Percentiles rank a stretch among this genome's conserved stretches.
These are phyloP conservation scores for Thamnophis elegans DNA, from an alignment of 2,797 vertebrate genomes.

Conservation along the genomic window DNA sequence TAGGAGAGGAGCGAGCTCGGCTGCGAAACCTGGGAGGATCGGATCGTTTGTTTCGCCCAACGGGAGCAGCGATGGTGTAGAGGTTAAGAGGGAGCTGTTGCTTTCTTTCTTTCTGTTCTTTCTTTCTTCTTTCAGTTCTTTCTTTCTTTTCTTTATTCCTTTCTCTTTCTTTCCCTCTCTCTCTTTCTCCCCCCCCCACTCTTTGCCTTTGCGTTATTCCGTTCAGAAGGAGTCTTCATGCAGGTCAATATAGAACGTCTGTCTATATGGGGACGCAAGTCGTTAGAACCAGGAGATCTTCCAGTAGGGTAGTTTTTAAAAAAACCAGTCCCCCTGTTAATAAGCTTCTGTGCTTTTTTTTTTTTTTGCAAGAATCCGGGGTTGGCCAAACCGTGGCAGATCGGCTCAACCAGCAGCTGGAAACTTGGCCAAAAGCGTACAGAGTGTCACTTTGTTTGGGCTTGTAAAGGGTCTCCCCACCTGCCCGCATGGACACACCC, in stretches of 20 bases:
- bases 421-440: constrained; percentile 6
- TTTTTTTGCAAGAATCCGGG: constrained; percentile 8
- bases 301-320: background rate
- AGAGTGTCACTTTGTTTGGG: background rate
- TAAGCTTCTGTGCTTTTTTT: background rate
- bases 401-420: constrained; percentile 10
- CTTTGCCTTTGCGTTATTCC: constrained; percentile 63
- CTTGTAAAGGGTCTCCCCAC: constrained; percentile 20
- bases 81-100: constrained; percentile 58
- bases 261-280: constrained; percentile 56
- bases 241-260: constrained; percentile 64
- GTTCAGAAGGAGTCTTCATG: constrained; percentile 69
- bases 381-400: constrained; percentile 24
- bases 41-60: background rate
- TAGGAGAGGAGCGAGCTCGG: constrained; percentile 7
- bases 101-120: background rate
- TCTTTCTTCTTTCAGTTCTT: too few species aligned
- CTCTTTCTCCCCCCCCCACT: constrained; percentile 22
- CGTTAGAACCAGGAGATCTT: constrained; percentile 19
- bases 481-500: background rate
- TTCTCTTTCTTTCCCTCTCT: background rate
- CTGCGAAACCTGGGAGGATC: background rate
- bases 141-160: constrained; percentile 36
- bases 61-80: constrained; percentile 11
- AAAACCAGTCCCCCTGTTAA: constrained; percentile 32